Evolutionary conservation across 2,797 vertebrate species (phyloP), one percentile per base, ranked within the genome.

Genomic region (Sphaeramia orbicularis): DNA sequence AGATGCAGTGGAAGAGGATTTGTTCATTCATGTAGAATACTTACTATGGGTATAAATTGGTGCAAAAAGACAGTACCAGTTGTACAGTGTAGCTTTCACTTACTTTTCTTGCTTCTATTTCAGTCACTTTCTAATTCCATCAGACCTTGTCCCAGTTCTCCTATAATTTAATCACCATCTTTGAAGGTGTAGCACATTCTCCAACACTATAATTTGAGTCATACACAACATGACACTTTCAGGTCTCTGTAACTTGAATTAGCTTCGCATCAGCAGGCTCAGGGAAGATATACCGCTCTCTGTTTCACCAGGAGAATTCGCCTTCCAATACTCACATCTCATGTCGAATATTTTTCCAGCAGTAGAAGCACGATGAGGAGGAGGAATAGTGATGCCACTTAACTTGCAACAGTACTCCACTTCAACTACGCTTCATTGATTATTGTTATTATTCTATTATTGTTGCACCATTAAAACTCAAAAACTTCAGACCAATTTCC

Each of bases 201-300:
- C 42, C 61, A 9, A 38, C 48, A 15, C 56, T 56, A 42, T 49
- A 49, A 64, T 68, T 61, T 83, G 71, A 83, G 51, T 65, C 19
- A 15, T 12, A 66, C 49, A 15, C 24, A 78, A 65, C 51, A 35
- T 77, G 61, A 79, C 81, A 63, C 70, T 80, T 77, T 40, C 61
- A 74, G 81, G 78, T 63, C 78, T 70, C 49, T 30, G 55, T 55
- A 65, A 76, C 65, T 71, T 69, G 77, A 78, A 81, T 76, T 71
- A 72, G 63, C 55, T 36, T 67, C 32, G 48, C 40, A 42, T 65
- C 51, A 59, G 43, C 51, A 41, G 37, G 56, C 42, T 69, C 52
- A 7, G 54, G 4, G 27, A 42, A 21, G 49, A 66, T 36, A 6
- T 41, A 44, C 21, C 37, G 47, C 30, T 47, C 45, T 53, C 18